Evolutionary conservation across 2,888 invertebrate species (phyloP), one percentile per base, ranked within the genome.

Genomic region (Agriopis marginaria): DNA sequence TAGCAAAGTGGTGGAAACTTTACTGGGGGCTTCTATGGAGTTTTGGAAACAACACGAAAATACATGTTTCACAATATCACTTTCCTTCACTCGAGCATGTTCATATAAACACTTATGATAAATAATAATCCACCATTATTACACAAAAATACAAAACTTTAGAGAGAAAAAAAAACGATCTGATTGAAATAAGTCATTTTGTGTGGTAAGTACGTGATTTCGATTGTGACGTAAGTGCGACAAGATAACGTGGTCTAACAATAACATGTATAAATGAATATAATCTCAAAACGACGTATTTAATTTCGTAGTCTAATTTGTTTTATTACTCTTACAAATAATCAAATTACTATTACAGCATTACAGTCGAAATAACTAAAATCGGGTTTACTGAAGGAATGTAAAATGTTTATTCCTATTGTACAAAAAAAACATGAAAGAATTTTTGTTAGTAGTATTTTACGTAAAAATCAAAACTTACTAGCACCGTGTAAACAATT

Each of bases 401-500:
- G 74, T 58, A 17, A 44, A 56, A 58, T 58, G 45, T 58, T 56
- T 44, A n/a, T 45, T 32, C 12, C 32, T 47, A 45, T 47, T 32
- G 17, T n/a, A 58, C 7, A 58, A 44, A 10, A 44, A 10, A 6
- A 7, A 4, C 49, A 7, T 49, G 14, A 14, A 49, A 49, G 7
- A 55, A 14, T 40, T 40, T 55, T n/a, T 14, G 40, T 14, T 14
- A 44, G 60, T 51, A 49, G 11, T 58, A 65, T 14, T 61, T 61
- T 55, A 66, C 49, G 10, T 47, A 47, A 47, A 55, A 62, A 45
- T 45, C 54, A 9, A 47, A 32, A 39, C 42, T 4, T 53, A 23
- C 32, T 63, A 69, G 74, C 74, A 72, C 71, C 72, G 72, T 72
- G 72, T 68, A 42, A 51, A 56, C 5, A 69, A 58, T 60, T 71